Conservation (phyloP, 2,888 invertebrate genomes). For the Watsonalla binaria region DNA sequence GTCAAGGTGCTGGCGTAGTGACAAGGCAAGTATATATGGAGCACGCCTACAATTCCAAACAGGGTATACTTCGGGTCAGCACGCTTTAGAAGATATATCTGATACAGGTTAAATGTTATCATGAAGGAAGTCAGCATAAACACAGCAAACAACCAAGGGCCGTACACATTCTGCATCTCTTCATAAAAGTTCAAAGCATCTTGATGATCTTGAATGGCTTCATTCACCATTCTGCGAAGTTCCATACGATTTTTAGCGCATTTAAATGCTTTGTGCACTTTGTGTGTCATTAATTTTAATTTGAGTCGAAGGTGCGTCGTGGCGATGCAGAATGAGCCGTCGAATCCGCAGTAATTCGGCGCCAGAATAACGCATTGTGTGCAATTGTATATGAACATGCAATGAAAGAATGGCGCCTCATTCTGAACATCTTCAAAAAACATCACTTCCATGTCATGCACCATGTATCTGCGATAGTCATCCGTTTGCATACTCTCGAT, state of each 20-base stretch:
- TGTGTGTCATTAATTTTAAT: constrained; percentile 44
- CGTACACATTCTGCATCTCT: constrained; percentile 46
- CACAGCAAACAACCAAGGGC: constrained; percentile 49
- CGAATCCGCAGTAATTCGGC: constrained; percentile 50
- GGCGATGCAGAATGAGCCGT: constrained; percentile 57
- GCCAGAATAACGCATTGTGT: constrained; percentile 37
- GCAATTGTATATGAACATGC: constrained; percentile 47
- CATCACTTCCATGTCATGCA: constrained; percentile 53
- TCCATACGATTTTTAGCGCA: constrained; percentile 28
- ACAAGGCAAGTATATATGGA: constrained; percentile 55
- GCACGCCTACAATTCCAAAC: constrained; percentile 40
- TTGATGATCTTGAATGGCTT: constrained; percentile 48
- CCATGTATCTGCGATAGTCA: constrained; percentile 39
- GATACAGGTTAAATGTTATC: constrained; percentile 54
- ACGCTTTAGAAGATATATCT: constrained; percentile 37
- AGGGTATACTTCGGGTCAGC: constrained; percentile 46
- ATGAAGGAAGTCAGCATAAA: constrained; percentile 44
- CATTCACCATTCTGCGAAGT: constrained; percentile 32
- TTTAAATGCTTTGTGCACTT: constrained; percentile 38
- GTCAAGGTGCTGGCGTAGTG: constrained; percentile 45
- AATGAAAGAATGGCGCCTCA: constrained; percentile 50
- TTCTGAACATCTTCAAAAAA: constrained; percentile 49
- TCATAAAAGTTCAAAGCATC: constrained; percentile 41
- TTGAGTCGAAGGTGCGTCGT: constrained; percentile 52
- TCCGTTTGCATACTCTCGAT: constrained; percentile 44